Percentiles rank a stretch among this genome's conserved stretches.
phyloP scores from a whole-genome alignment of 2,113 vertebrate genomes.

The Romanogobio albipinnatus region DNA sequence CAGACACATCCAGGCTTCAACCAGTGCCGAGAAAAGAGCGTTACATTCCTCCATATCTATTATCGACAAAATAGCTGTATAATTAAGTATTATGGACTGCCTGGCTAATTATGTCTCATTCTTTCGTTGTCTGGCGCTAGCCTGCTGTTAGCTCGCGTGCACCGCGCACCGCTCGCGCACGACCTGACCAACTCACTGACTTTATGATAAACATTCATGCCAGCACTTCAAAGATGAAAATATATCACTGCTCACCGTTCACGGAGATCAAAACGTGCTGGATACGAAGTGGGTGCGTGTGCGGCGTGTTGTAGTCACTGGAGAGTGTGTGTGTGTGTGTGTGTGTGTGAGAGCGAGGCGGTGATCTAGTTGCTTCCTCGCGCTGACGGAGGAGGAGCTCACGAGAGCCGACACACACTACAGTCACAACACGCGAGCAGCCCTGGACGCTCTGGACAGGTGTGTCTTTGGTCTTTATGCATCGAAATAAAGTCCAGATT shows the following conservation, averaged over 20 bases:
- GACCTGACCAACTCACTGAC: background rate
- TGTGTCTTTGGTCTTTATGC: background rate
- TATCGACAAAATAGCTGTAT: background rate
- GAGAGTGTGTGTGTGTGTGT: background rate
- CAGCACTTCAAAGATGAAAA: background rate
- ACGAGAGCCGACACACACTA: background rate
- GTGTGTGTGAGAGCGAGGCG: background rate
- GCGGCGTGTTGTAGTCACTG: background rate
- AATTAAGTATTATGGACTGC: too few species aligned
- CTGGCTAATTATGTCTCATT: background rate
- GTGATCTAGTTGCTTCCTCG: background rate
- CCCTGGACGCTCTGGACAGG: background rate
- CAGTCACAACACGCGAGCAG: background rate
- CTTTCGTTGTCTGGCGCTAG: slow-evolving; percentile 4
- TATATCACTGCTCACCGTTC: slow-evolving; percentile 10
- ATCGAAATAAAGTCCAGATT: background rate
- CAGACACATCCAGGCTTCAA: background rate
- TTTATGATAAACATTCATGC: background rate
- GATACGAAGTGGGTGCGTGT: background rate
- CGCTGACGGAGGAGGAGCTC: slow-evolving; percentile 15
- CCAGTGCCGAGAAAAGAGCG: background rate
- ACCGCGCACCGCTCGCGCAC: background rate
- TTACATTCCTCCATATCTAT: background rate
- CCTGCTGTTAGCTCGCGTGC: background rate
- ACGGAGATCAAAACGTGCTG: background rate